Conservation (phyloP, 1,140 invertebrate species). For the Drosophila watanabei region DNA sequence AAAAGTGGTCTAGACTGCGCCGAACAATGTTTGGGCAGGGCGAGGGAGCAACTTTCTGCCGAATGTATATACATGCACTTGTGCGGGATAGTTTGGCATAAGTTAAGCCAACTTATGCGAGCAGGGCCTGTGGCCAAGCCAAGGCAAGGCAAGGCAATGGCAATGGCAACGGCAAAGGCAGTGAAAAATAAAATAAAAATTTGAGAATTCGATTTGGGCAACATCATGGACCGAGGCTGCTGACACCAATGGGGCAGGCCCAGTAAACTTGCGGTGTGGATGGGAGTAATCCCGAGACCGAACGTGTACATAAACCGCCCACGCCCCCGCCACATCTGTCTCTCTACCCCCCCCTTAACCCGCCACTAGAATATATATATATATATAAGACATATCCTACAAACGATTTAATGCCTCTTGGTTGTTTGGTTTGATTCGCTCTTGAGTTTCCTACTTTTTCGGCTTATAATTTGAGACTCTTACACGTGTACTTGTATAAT, state of each 20-base stretch:
- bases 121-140: conserved; percentile 25
- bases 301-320: conserved; percentile 41
- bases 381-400: conserved; percentile 25
- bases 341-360: conserved; percentile 6
- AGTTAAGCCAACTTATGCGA: conserved; percentile 47
- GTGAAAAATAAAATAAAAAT: conserved; percentile 43
- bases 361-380: conserved; percentile 3
- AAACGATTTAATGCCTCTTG: conserved; percentile 52
- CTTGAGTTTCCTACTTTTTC: conserved; percentile 46
- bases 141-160: not conserved
- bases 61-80: conserved; percentile 21
- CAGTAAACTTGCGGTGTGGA: conserved; percentile 40
- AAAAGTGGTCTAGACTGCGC: conserved; percentile 75
- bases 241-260: conserved; percentile 45
- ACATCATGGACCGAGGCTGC: conserved; percentile 26
- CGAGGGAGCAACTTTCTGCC: conserved; percentile 58
- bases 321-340: conserved; percentile 13
- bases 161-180: not conserved
- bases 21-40: conserved; percentile 54
- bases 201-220: conserved; percentile 60
- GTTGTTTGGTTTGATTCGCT: conserved; percentile 39
- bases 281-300: conserved; percentile 24
- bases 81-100: conserved; percentile 57
- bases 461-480: conserved; percentile 53
- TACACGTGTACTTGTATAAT: conserved; percentile 37